Conservation (phyloP, 2,113 vertebrate genomes). For the Lepus timidus region DNA sequence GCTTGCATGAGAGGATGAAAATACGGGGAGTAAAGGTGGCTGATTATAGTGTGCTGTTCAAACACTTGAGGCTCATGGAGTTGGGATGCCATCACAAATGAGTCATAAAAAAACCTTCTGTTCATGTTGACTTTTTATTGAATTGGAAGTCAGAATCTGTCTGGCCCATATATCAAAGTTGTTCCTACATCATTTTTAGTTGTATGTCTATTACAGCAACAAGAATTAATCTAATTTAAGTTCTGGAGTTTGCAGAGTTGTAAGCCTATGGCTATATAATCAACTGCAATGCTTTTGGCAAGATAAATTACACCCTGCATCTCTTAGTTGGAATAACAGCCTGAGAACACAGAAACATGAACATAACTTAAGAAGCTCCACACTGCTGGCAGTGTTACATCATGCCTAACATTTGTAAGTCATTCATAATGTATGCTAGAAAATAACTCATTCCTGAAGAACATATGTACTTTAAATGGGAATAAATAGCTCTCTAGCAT, state of each 20-base stretch:
- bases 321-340: not conserved
- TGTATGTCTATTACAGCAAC: not conserved
- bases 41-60: too few species aligned
- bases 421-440: not conserved
- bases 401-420: not conserved
- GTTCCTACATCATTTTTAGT: conserved; percentile 25
- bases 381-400: not conserved
- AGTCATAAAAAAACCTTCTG: not conserved
- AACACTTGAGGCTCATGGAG: too few species aligned
- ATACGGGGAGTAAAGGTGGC: not conserved
- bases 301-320: not conserved
- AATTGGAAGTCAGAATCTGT: not conserved
- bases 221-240: conserved; percentile 15
- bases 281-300: not conserved
- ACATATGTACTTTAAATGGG: not conserved
- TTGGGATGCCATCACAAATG: not conserved
- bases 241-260: not conserved
- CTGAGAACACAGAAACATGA: not conserved
- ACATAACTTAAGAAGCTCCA: not conserved
- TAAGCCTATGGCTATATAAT: not conserved
- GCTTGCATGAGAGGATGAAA: not conserved
- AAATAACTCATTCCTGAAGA: not conserved
- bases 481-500: not conserved
- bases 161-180: not conserved
- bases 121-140: not conserved